A percentile compares a stretch with the other conserved stretches of the same genome.
Evolutionary conservation across 2,113 vertebrate genomes (phyloP).

Genomic region (Eudyptes chrysolophus): DNA sequence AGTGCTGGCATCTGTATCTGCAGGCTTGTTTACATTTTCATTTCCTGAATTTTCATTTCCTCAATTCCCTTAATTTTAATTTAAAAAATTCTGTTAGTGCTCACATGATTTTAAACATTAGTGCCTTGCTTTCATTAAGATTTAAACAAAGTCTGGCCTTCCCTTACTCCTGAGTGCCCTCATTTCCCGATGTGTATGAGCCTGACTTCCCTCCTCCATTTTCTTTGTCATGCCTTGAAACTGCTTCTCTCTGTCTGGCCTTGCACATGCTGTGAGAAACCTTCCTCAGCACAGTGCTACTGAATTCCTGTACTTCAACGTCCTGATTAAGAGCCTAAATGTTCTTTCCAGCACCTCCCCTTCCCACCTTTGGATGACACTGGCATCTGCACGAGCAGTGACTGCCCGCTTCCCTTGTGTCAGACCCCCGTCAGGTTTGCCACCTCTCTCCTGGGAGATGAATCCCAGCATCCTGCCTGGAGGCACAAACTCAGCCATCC

Average conservation of each 20-base stretch:
- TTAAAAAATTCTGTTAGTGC: background rate
- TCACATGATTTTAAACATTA: background rate
- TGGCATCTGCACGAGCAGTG: background rate
- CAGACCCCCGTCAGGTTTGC: background rate
- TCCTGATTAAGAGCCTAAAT: background rate
- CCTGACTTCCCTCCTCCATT: background rate
- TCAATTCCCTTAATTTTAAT: background rate
- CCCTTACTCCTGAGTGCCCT: background rate
- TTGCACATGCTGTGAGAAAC: background rate
- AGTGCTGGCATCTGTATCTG: background rate
- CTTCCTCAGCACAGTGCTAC: background rate
- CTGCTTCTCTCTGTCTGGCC: background rate
- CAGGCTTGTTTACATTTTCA: background rate
- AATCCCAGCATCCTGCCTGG: background rate
- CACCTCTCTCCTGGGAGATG: background rate
- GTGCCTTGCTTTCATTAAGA: background rate
- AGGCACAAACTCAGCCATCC: background rate
- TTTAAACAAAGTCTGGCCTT: background rate
- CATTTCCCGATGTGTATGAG: background rate
- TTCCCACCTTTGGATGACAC: background rate
- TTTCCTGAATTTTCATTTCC: slow-evolving; percentile 32
- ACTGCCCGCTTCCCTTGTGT: no score
- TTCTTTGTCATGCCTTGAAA: background rate
- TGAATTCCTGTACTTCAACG: background rate
- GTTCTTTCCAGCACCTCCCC: background rate